Conservation (phyloP, 2,888 invertebrate genomes). For the Ennomos fuscantarius region DNA sequence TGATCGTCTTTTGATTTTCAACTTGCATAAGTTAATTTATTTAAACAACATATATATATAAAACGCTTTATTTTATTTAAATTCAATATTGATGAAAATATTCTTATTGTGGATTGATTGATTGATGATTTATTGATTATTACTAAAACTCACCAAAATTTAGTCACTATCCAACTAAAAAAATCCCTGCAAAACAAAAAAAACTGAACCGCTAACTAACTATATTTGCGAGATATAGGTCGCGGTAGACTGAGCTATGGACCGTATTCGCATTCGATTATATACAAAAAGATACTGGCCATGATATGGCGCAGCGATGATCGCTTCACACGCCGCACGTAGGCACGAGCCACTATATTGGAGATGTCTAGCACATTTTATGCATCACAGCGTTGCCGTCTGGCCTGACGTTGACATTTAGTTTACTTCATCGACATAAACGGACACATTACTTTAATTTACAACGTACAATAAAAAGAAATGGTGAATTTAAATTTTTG, state of each 20-base stretch:
- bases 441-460: too few relatives aligned
- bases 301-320: conserved; percentile 15
- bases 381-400: too few relatives aligned
- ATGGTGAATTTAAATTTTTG: too few relatives aligned
- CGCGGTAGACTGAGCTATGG: conserved; percentile 18
- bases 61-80: too few relatives aligned
- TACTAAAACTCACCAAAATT: not conserved
- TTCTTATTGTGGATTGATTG: too few relatives aligned
- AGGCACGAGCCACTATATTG: not conserved
- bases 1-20: too few relatives aligned
- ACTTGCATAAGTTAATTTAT: too few relatives aligned
- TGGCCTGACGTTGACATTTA: too few relatives aligned
- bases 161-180: conserved; percentile 10
- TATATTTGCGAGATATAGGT: conserved; percentile 9
- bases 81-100: too few relatives aligned
- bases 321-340: conserved; percentile 11
- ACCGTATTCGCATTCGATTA: conserved; percentile 20
- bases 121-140: not conserved
- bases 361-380: not conserved
- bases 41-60: too few relatives aligned
- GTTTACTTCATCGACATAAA: too few relatives aligned
- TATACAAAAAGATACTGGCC: conserved; percentile 21
- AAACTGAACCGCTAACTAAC: not conserved
- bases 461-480: too few relatives aligned
- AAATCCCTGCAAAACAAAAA: not conserved